Conservation (phyloP, 2,797 vertebrate genomes). For the Leptatherina wallacei region DNA sequence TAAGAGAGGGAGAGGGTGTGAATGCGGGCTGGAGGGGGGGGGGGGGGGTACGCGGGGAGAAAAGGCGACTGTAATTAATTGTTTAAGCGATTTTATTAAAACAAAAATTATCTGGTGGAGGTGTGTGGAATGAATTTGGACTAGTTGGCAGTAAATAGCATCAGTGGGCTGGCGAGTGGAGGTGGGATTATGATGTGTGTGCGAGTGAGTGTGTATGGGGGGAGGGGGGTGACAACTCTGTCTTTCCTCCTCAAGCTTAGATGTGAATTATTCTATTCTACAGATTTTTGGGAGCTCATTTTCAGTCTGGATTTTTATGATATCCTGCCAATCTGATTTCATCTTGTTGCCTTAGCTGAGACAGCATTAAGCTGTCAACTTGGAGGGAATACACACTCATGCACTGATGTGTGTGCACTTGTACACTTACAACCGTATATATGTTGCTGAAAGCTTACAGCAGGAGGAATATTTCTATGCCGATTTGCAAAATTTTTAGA, state of each 20-base stretch:
- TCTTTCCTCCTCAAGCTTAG: conserved; percentile 51
- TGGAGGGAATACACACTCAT: conserved; percentile 41
- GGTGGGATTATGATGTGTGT: conserved; percentile 28
- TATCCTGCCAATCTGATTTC: conserved; percentile 69
- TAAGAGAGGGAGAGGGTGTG: conserved; percentile 57
- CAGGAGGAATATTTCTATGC: conserved; percentile 29
- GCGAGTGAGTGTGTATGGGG: conserved; percentile 13
- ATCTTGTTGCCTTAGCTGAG: conserved; percentile 57
- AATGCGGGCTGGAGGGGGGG: conserved; percentile 64
- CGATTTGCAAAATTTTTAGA: conserved; percentile 27
- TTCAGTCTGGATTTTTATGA: conserved; percentile 66
- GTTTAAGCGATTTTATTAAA: conserved; percentile 99
- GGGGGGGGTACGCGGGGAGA: conserved; percentile 48
- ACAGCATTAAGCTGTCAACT: conserved; percentile 70
- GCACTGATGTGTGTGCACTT: conserved; percentile 16
- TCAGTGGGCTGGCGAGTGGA: conserved; percentile 48
- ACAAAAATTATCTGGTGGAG: conserved; percentile 94
- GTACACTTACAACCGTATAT: conserved; percentile 9
- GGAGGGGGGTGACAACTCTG: conserved; percentile 17
- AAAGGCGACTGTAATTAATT: conserved; percentile 97
- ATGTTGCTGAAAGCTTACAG: conserved; percentile 27
- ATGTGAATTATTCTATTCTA: conserved; percentile 66
- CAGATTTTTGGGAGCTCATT: conserved; percentile 64
- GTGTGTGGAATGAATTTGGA: conserved; percentile 87
- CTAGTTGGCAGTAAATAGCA: conserved; percentile 74